phyloP scores from a whole-genome alignment of 2,113 vertebrate genomes.

The Chionodraco myersi region DNA sequence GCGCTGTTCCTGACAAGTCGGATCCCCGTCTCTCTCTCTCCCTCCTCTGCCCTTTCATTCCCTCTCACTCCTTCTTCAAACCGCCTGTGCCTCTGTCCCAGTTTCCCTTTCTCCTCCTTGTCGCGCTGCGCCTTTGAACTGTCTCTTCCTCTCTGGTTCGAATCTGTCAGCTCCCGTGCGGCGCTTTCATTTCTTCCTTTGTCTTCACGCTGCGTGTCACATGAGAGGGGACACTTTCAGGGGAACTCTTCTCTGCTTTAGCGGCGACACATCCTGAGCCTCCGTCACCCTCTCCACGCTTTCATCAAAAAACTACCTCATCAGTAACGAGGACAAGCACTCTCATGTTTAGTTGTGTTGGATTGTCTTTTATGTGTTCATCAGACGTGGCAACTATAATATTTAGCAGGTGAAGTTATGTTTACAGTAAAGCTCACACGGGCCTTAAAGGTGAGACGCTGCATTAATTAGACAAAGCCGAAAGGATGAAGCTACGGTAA shows the following conservation, averaged over 20 bases:
- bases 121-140: conserved; percentile 48
- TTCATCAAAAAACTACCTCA: conserved; percentile 31
- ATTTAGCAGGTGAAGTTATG: no score
- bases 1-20: conserved; percentile 63
- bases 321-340: not conserved
- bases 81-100: conserved; percentile 51
- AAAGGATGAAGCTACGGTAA: no score
- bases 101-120: conserved; percentile 42
- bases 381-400: no score
- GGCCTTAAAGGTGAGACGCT: no score
- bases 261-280: conserved; percentile 21
- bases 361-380: no score
- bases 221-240: conserved; percentile 50
- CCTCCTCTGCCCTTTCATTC: conserved; percentile 43
- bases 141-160: conserved; percentile 47
- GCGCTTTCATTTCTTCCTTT: conserved; percentile 27
- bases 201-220: conserved; percentile 53
- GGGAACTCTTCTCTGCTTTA: conserved; percentile 21
- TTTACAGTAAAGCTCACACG: no score
- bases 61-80: conserved; percentile 54
- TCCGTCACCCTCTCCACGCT: conserved; percentile 13
- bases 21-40: conserved; percentile 46
- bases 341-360: no score
- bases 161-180: conserved; percentile 48
- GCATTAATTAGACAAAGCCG: no score